Percentiles rank a stretch among this genome's conserved stretches.
phyloP scores from a whole-genome alignment of 1,140 invertebrate genomes.

The Littorina saxatilis region DNA sequence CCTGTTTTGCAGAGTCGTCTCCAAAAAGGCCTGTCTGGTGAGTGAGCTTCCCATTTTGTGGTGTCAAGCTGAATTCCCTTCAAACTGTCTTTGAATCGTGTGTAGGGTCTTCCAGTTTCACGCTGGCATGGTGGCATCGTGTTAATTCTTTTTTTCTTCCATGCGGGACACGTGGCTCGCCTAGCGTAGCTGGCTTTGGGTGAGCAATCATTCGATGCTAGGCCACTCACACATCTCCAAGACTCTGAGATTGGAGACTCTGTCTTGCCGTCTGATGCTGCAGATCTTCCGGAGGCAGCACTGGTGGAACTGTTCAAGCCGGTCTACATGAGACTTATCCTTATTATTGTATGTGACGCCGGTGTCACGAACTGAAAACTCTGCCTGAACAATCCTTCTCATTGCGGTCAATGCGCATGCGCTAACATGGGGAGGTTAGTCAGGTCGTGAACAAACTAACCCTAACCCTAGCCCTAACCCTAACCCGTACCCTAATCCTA shows the following conservation, averaged over 20 bases:
- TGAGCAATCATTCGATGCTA: not conserved
- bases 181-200: not conserved
- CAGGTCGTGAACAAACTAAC: too few relatives aligned
- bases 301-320: not conserved
- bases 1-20: not conserved
- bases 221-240: not conserved
- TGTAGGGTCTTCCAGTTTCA: not conserved
- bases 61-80: not conserved
- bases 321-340: not conserved
- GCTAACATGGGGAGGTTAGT: too few relatives aligned
- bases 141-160: not conserved
- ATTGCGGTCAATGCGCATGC: too few relatives aligned
- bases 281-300: not conserved
- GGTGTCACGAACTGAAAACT: too few relatives aligned
- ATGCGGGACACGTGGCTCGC: not conserved
- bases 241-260: not conserved
- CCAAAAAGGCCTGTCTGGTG: not conserved
- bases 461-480: too few relatives aligned
- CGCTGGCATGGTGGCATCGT: not conserved
- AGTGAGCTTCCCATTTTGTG: too few relatives aligned
- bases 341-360: too few relatives aligned
- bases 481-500: too few relatives aligned
- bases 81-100: not conserved
- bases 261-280: slow-evolving; percentile 4
- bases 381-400: too few relatives aligned